Base-by-base conservation (phyloP, 2,797 vertebrate species). In the Hirundo rustica region DNA sequence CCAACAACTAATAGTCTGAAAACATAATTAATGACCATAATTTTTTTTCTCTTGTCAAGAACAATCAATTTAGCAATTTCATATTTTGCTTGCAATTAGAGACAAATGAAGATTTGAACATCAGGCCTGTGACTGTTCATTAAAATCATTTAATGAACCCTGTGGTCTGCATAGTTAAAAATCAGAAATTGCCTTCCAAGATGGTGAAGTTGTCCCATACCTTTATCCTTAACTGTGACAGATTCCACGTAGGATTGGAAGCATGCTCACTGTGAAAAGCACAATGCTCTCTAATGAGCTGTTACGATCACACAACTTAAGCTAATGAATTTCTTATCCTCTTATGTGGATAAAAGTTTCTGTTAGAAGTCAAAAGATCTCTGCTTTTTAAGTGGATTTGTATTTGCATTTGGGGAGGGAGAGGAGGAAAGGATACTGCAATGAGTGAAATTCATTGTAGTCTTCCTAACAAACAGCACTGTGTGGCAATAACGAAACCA, bases 261-360 rank as follows among this genome's bases (percentile, higher is more conserved):
- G 76, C 92, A 80, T 29, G 9, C 71, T 84, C 57, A 27, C 32
- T 85, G 58, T 60, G 85, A 85, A 82, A 95, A 75, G 74, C 91
- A 44, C 70, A 42, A 45, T 34, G 72, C 61, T 94, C 86, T 92
- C 88, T 96, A 96, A 93, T 93, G 92, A 89, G 91, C 92, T 89
- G 17, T 58, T 84, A 74, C 85, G 91, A 72, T 88, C 89, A 88
- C 44, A 92, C 64, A 91, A 92, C 57, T 76, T 85, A 88, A 92
- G 77, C 73, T 88, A 92, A 90, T 88, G 93, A 88, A 79, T 94
- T 95, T 95, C 92, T 95, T 95, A 96, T 94, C 86, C 95, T 95
- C 93, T 88, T 94, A 65, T 16, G 40, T 5, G 16, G 91, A 91
- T 96, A 92, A 90, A 94, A 88, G 84, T 95, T 96, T 84, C 66